These are phyloP conservation scores for Lasioglossum leucozonium DNA, from an alignment of 2,888 invertebrate genomes.

Conservation along the genomic window DNA sequence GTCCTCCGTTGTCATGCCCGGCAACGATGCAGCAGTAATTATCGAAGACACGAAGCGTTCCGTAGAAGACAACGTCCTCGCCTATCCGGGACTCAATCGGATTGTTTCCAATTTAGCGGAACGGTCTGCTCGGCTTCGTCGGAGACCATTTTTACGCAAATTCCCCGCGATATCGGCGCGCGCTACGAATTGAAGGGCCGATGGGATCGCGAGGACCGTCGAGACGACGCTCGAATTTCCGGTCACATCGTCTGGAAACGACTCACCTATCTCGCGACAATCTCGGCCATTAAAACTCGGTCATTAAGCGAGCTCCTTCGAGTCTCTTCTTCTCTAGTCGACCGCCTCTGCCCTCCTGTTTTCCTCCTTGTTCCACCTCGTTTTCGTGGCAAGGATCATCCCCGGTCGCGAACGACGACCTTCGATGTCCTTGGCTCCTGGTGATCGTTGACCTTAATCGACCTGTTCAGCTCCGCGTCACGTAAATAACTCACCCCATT, in stretches of 20 bases:
- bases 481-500: slow-evolving; percentile 13
- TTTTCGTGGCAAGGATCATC: slow-evolving; percentile 26
- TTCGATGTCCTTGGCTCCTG: slow-evolving; percentile 22
- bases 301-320: slow-evolving; percentile 62
- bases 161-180: not conserved
- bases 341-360: not conserved
- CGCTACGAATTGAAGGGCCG: slow-evolving; percentile 15
- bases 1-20: too few relatives aligned
- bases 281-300: slow-evolving; percentile 68
- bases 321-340: not conserved
- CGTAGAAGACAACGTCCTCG: not conserved
- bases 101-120: not conserved
- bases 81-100: not conserved
- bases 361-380: not conserved
- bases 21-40: not conserved
- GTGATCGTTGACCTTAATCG: slow-evolving; percentile 48
- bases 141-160: not conserved
- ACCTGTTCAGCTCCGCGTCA: slow-evolving; percentile 29
- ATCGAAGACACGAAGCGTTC: not conserved
- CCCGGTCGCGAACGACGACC: slow-evolving; percentile 39
- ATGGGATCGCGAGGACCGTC: slow-evolving; percentile 12
- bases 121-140: not conserved
- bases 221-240: slow-evolving; percentile 52
- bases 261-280: slow-evolving; percentile 45
- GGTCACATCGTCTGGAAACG: slow-evolving; percentile 61